Evolutionary conservation across 2,888 invertebrate species (phyloP), one percentile per base, ranked within the genome.

Genomic region (Luperina testacea): DNA sequence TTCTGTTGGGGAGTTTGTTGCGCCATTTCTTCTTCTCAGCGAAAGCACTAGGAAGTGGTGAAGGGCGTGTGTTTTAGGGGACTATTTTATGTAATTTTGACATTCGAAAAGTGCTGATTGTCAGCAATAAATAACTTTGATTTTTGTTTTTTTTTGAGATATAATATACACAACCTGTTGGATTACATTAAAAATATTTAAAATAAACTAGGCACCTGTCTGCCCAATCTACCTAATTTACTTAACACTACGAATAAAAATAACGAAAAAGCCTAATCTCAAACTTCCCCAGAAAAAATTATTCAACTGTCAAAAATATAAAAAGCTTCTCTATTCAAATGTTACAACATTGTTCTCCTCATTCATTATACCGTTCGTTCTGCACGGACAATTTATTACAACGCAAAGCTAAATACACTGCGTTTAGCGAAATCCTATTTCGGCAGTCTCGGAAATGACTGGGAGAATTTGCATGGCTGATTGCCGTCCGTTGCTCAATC

Each of bases 401-500:
- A 89, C 87, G 84, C 81, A 82, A 82, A 88, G 83, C 90, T 90
- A 91, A 91, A 92, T 91, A 92, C 89, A 89, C 89, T 87, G 84
- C 92, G 91, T 91, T 93, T 92, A 92, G 91, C 80, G 83, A 91
- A 93, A 93, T 92, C 89, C 92, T 91, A 92, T 92, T 92, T 92
- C 88, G 92, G 88, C 88, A 92, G 92, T 91, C 92, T 92, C 92
- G 91, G 92, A 92, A 94, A 94, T 93, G 93, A 94, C 90, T 92
- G 89, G 86, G 91, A 90, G 92, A 95, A 97, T 96, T 97, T 96
- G 96, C 96, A 96, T 97, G 95, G 94, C 94, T 97, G 96, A 97
- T 97, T 97, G 96, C 96, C 94, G 96, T 93, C 95, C 95, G 96
- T 91, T 95, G 96, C 95, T 96, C 96, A 97, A 97, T 97, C 96